Base-by-base conservation (phyloP, 2,888 invertebrate species). In the Anoncus sp. region DNA sequence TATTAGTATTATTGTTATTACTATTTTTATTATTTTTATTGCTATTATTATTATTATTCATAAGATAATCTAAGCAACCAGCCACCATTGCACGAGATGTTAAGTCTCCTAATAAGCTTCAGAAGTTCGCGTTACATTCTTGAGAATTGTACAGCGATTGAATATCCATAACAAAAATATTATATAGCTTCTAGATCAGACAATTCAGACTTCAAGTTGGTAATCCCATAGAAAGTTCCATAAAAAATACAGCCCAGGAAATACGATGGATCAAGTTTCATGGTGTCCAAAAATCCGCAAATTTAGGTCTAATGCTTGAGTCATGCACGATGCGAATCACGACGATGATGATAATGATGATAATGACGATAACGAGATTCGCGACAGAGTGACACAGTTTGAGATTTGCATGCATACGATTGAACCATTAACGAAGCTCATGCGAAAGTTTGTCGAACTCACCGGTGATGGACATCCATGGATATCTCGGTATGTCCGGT, bases 391-490 rank as follows among this genome's bases (percentile, higher is more conserved):
- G 40, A 7, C 12, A 40, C 5, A 14, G 9, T 27, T 57, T 35
- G 57, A 38, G 4, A 18, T 27, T 6, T 35, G 6, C 9, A 57
- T 20, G 22, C 2, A 51, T 51, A 24, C 24, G 12, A 22, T 3
- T 7, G 49, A 59, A 57, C 18, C 14, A 6, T 59, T 59, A 20
- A 35, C 16, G 14, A 43, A 24, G 24, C 3, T 60, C 22, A 27
- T 24, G 14, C 3, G 55, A 45, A 31, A 1, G 6, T 20, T 16
- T 35, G 27, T 31, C 53, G 69, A 60, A 93, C 94, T 95, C 94
- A 97, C 98, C 98, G 94, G 98, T 97, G 92, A 98, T 97, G 90
- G 97, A 97, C 97, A 98, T 98, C 98, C 98, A 98, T 60, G 98
- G 98, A 92, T 98, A 98, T 90, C 98, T 95, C 72, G 98, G 97